Conservation (phyloP, 2,888 invertebrate genomes). For the Trissoscelio sp. region DNA sequence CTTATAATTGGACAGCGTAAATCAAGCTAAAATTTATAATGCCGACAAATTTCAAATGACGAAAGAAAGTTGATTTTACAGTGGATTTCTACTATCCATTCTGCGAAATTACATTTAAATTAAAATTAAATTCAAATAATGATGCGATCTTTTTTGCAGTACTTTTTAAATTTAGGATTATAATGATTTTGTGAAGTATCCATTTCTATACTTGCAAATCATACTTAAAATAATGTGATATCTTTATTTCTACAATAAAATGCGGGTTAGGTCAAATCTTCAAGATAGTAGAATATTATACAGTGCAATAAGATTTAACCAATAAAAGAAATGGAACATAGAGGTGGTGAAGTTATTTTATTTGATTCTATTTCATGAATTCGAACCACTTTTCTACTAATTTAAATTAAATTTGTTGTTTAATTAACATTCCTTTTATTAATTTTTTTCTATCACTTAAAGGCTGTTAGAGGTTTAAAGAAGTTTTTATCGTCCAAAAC, state of each 20-base stretch:
- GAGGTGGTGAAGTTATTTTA: neutral
- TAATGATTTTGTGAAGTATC: too few species aligned
- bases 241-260: constrained; percentile 21
- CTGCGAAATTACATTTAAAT: constrained; percentile 1
- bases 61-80: neutral
- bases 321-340: constrained; percentile 38
- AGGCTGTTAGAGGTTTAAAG: too few species aligned
- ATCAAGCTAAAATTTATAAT: neutral
- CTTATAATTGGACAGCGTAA: constrained; percentile 16
- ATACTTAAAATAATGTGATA: constrained; percentile 12
- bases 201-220: neutral
- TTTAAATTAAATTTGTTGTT: too few species aligned
- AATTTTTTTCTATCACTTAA: too few species aligned
- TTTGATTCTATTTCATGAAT: neutral
- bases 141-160: too few species aligned
- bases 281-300: constrained; percentile 33
- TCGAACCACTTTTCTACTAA: too few species aligned
- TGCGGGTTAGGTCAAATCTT: constrained; percentile 20
- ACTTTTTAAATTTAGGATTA: too few species aligned
- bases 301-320: constrained; percentile 9
- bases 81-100: neutral
- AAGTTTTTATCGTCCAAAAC: too few species aligned
- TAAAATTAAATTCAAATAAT: neutral
- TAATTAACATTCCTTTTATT: neutral
- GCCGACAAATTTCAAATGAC: neutral